A percentile compares a stretch with the other conserved stretches of the same genome.
phyloP scores from a whole-genome alignment of 2,888 invertebrate species.

The Ophion costatus region DNA sequence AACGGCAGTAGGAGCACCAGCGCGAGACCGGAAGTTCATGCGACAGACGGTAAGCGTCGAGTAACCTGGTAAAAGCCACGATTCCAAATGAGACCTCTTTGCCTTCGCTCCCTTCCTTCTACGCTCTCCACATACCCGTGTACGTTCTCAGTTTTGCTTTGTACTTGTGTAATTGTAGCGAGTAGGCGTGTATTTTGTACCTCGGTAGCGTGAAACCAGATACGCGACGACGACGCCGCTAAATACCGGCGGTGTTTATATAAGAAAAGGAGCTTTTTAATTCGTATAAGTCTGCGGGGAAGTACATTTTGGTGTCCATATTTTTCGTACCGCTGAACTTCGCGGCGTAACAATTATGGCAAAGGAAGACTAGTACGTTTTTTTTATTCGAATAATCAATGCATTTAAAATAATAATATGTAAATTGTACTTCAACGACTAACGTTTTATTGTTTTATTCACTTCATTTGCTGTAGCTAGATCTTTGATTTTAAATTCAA shows the following conservation, averaged over 20 bases:
- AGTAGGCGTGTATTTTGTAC: conserved; percentile 21
- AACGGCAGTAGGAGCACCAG: conserved; percentile 16
- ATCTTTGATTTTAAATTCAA: no score
- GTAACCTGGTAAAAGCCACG: conserved; percentile 50
- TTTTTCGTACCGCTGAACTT: neutral
- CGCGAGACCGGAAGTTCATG: conserved; percentile 49
- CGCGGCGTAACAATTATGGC: neutral
- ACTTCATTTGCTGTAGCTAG: no score
- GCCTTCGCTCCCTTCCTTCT: conserved; percentile 43
- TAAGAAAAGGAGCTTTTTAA: conserved; percentile 11
- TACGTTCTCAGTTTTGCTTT: neutral
- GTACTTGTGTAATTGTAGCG: conserved; percentile 1
- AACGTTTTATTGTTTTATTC: no score
- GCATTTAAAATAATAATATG: neutral
- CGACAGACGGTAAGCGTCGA: conserved; percentile 58
- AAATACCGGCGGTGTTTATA: conserved; percentile 13
- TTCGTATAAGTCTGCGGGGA: conserved; percentile 3
- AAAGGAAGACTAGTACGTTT: no score
- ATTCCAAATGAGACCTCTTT: conserved; percentile 32
- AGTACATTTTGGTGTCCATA: neutral
- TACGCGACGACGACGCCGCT: conserved; percentile 29
- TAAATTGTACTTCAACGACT: neutral
- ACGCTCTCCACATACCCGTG: conserved; percentile 1
- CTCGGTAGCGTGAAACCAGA: conserved; percentile 33
- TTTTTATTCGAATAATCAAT: neutral